phyloP scores from a whole-genome alignment of 2,113 vertebrate species.

The Bos javanicus region DNA sequence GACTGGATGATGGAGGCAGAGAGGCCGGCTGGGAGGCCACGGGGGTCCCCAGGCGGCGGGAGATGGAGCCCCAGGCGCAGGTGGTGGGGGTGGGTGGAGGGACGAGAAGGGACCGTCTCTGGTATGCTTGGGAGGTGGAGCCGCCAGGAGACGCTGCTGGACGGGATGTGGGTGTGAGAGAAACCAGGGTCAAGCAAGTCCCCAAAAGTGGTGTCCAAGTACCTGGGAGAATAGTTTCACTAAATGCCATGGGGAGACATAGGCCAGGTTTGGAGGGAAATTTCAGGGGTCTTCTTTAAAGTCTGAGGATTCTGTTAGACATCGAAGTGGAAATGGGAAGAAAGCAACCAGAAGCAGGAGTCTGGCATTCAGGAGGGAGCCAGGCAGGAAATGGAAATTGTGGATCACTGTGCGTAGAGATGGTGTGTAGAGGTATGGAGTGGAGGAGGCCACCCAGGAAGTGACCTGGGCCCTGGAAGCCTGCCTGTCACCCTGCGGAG shows the following conservation, averaged over 20 bases:
- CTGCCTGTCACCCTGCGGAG: rapidly evolving
- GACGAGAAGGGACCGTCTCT: neutral
- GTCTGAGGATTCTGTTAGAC: neutral
- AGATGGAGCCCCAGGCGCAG: rapidly evolving
- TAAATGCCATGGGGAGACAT: rapidly evolving
- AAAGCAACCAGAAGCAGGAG: neutral
- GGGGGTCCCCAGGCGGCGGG: rapidly evolving
- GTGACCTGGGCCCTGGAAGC: neutral
- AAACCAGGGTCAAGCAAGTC: neutral
- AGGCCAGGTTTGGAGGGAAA: neutral
- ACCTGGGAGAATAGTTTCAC: neutral
- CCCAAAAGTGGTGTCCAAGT: neutral
- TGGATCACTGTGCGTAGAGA: rapidly evolving
- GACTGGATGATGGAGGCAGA: neutral
- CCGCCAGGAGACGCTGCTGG: rapidly evolving
- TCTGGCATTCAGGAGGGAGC: neutral
- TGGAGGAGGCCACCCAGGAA: neutral
- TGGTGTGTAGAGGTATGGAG: rapidly evolving
- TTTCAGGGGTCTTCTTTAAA: neutral
- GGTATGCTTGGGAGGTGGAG: neutral
- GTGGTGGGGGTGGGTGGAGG: rapidly evolving
- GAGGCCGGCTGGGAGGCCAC: neutral
- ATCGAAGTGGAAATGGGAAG: rapidly evolving
- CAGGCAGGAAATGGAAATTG: rapidly evolving
- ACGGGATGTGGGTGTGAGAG: rapidly evolving